phyloP scores from a whole-genome alignment of 2,888 invertebrate species.

The Charanyca ferruginea region DNA sequence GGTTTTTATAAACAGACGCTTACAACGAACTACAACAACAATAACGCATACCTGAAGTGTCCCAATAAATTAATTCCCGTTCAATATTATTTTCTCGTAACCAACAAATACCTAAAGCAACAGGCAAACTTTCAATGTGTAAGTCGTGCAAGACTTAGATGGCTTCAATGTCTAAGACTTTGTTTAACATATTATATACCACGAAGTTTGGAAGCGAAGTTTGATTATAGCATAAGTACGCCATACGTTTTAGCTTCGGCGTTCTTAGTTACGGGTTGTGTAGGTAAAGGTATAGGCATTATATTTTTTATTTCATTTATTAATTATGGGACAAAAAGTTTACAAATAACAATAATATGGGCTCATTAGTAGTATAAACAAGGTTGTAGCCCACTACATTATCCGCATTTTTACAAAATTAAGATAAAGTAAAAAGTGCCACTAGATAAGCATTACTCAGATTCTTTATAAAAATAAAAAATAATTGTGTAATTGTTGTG shows the following conservation, averaged over 20 bases:
- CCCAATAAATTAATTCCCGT: constrained; percentile 32
- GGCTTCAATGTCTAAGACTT: constrained; percentile 51
- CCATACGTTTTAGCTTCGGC: constrained; percentile 37
- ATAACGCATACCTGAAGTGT: neutral
- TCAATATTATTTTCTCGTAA: constrained; percentile 43
- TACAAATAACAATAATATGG: no score
- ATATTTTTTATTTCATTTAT: no score
- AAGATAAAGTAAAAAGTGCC: no score
- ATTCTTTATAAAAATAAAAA: no score
- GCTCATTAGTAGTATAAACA: no score
- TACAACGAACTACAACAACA: no score
- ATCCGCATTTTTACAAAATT: no score
- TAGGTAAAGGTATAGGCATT: neutral
- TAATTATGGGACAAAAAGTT: no score
- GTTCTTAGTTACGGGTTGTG: constrained; percentile 6
- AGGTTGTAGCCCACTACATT: no score
- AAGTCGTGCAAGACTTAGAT: constrained; percentile 46
- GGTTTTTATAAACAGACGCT: no score
- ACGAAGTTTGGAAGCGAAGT: constrained; percentile 49
- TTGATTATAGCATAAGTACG: constrained; percentile 51
- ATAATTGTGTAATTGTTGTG: no score
- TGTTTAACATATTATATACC: constrained; percentile 55
- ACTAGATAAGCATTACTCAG: no score
- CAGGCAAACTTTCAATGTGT: constrained; percentile 32
- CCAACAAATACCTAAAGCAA: constrained; percentile 28